Evolutionary conservation across 2,888 invertebrate species (phyloP), one percentile per base, ranked within the genome.

Genomic region (Agrotis ipsilon): DNA sequence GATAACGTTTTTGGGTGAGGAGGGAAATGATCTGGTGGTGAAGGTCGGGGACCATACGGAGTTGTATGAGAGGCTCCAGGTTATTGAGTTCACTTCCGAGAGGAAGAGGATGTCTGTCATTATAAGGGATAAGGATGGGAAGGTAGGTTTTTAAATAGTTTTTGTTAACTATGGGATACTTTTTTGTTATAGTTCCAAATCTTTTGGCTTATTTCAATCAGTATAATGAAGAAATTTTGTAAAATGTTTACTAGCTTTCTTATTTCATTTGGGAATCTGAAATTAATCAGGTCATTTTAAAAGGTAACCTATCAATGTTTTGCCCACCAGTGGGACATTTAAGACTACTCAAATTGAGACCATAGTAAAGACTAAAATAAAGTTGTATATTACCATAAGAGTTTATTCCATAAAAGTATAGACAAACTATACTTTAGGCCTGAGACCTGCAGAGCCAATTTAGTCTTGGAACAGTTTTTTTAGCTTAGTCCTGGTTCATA

Each of bases 71-170:
- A 95, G 97, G n/a, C 93, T 98, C 61, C 98, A 98, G 86, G 95
- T 97, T 0, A 96, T 99, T 21, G 99, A 99, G 86, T 99, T 99
- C 91, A 98, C 98, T 27, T 98, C 99, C 43, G 98, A 98, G 88
- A 97, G 99, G 43, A 99, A 98, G 91, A 96, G 99, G 70, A 99
- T 99, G 99, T 99, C 99, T 19, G 98, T 99, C 66, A 97, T 99
- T 75, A 96, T 99, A 0, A 97, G 97, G 87, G 98, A 98, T 89
- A 94, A 94, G 39, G 92, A 96, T 83, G 97, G 97, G 43, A 96
- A 97, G 93, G 96, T 96, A 71, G 3, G 75, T 16, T 16, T 4
- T 13, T 18, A 4, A 27, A 54, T 19, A 14, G 0, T 13, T 48
- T 32, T 21, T n/a, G 5, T 27, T 27, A 27, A 18, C n/a, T n/a